These are phyloP conservation scores for Motacilla alba DNA, from an alignment of 2,113 vertebrate species.

Conservation along the genomic window DNA sequence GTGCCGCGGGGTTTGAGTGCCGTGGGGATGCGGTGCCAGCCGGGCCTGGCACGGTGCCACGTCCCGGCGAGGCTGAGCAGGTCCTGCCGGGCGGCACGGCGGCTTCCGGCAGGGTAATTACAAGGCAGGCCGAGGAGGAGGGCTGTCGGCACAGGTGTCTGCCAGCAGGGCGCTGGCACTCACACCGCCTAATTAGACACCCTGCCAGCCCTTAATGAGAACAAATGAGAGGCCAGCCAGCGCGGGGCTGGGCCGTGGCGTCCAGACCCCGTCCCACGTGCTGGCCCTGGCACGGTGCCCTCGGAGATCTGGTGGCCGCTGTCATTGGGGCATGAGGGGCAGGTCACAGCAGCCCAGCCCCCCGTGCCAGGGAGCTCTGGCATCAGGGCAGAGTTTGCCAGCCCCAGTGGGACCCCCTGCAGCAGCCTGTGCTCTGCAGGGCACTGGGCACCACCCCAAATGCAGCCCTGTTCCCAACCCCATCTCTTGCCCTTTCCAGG, in stretches of 20 bases:
- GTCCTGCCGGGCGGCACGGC: constrained; percentile 3
- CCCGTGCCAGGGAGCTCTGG: not conserved
- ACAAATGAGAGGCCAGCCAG: constrained; percentile 62
- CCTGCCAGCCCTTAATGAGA: constrained; percentile 68
- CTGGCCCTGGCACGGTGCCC: not conserved
- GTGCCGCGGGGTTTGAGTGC: not conserved
- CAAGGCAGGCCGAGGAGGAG: constrained; percentile 37
- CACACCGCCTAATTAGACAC: constrained; percentile 56
- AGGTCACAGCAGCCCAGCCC: rapidly evolving
- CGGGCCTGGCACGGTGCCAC: not conserved
- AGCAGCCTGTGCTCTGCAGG: not conserved
- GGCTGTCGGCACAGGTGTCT: constrained; percentile 68
- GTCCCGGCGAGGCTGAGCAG: not conserved
- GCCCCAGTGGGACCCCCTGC: not conserved
- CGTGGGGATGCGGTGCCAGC: rapidly evolving
- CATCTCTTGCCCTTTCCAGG: not conserved
- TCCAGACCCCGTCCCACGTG: not conserved
- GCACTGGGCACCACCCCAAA: rapidly evolving
- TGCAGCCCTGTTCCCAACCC: not conserved
- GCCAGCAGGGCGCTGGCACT: constrained; percentile 66
- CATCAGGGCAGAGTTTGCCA: not conserved
- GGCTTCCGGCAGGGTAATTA: constrained; percentile 42
- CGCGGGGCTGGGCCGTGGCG: not conserved
- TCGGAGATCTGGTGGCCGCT: rapidly evolving
- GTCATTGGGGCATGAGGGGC: rapidly evolving